phyloP scores from a whole-genome alignment of 2,888 invertebrate genomes.

The Drosophila infuscata region DNA sequence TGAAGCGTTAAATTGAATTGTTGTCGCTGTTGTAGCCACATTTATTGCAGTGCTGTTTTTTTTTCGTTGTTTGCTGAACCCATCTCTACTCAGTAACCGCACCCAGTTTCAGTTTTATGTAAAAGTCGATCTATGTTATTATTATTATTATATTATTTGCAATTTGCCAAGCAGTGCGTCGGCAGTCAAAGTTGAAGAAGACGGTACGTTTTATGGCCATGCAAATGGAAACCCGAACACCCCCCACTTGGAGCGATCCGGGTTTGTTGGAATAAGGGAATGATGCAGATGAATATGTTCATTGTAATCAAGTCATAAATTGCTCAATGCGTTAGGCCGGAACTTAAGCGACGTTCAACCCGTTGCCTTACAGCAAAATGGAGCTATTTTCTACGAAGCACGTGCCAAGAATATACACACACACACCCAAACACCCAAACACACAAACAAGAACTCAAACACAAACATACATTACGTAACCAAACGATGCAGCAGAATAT shows the following conservation, averaged over 20 bases:
- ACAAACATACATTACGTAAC: conserved; percentile 23
- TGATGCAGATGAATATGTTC: conserved; percentile 19
- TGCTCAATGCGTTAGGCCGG: conserved; percentile 64
- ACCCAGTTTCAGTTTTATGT: conserved; percentile 20
- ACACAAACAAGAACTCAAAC: conserved; percentile 7
- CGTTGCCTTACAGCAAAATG: conserved; percentile 57
- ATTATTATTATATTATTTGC: conserved; percentile 72
- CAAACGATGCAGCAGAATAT: conserved; percentile 49
- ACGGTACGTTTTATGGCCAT: conserved; percentile 50
- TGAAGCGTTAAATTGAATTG: conserved; percentile 78
- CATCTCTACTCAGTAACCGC: conserved; percentile 18
- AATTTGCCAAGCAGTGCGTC: conserved; percentile 64
- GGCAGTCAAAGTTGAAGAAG: conserved; percentile 33
- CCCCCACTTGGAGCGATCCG: background rate
- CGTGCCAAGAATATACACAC: conserved; percentile 46
- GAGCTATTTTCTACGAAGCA: conserved; percentile 56
- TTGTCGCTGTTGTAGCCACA: conserved; percentile 65
- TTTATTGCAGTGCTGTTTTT: conserved; percentile 44
- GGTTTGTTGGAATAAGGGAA: background rate
- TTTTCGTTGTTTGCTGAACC: background rate
- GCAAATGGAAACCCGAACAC: conserved; percentile 45
- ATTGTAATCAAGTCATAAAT: conserved; percentile 79
- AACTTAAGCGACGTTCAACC: conserved; percentile 59
- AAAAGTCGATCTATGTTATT: conserved; percentile 23
- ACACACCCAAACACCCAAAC: conserved; percentile 1